Evolutionary conservation across 2,888 invertebrate genomes (phyloP), one percentile per base, ranked within the genome.

Genomic region (Silvanus unidentatus): DNA sequence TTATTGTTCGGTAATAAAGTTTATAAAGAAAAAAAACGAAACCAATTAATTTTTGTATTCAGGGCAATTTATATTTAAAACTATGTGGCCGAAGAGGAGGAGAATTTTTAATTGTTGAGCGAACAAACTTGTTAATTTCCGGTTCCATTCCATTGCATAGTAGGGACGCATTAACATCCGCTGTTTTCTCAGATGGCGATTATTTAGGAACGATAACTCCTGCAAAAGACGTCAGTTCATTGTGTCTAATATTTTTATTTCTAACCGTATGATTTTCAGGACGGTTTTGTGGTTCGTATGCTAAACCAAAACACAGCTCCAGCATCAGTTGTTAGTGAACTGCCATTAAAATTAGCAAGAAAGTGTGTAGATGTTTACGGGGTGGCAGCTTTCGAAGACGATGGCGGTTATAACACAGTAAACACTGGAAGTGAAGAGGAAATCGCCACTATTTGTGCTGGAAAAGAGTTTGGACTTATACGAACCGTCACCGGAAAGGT

Each of bases 381-480:
- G 14, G 78, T 79, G 52, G 81, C 86, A 4, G 70, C 78, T 1
- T 86, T 84, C 64, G 87, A 88, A 58, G 83, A 83, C 57, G 86
- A 86, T 58, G 73, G 73, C 2, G 61, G 60, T 22, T 55, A 60
- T 6, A 63, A 65, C 47, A 63, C 66, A 2, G 62, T 71, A 6
- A 70, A 65, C 44, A 66, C 64, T 8, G 69, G 65, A 27, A 66
- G 55, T 53, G 92, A 93, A 54, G 90, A 93, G 58, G 93, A 93
- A 57, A 77, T 89, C 1, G 73, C 79, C 9, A 78, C 80, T 39
- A 84, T 96, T 42, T 80, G 81, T 35, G 84, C 88, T 35, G 95
- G 94, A 16, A 94, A 93, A 70, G 95, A 96, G 59, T 96, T 97
- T 69, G 88, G 86, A 1, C 72, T 96, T 34, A 76, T 95, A 2